Conservation (phyloP, 1,140 invertebrate species). For the Scaptodrosophila lebanonensis region DNA sequence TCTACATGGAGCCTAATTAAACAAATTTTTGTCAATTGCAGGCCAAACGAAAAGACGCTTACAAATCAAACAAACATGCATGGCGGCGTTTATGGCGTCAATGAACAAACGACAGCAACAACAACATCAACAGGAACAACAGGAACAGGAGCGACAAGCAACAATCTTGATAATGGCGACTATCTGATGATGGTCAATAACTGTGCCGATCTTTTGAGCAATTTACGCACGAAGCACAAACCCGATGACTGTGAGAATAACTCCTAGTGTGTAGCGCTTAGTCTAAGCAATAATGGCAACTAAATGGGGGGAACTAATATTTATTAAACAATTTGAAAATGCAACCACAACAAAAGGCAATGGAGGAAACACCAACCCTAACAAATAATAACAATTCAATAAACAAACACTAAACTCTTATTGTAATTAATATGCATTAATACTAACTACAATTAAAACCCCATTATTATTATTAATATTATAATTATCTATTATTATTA, state of each 20-base stretch:
- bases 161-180: slow-evolving; percentile 72
- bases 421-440: slow-evolving; percentile 57
- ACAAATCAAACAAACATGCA: slow-evolving; percentile 12
- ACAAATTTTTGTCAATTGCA: slow-evolving; percentile 12
- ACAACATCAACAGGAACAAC: too few relatives aligned
- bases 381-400: slow-evolving; percentile 29
- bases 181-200: slow-evolving; percentile 77
- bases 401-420: slow-evolving; percentile 40
- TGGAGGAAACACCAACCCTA: slow-evolving; percentile 7
- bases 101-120: too few relatives aligned
- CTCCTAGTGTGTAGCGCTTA: slow-evolving; percentile 75
- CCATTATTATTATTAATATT: slow-evolving; percentile 31
- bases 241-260: slow-evolving; percentile 77
- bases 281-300: slow-evolving; percentile 38
- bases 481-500: slow-evolving; percentile 36
- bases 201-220: slow-evolving; percentile 76
- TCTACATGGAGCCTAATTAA: too few relatives aligned
- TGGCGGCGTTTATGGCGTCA: not conserved
- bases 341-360: slow-evolving; percentile 17
- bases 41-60: slow-evolving; percentile 51
- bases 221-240: slow-evolving; percentile 77
- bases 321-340: slow-evolving; percentile 44
- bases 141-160: slow-evolving; percentile 2
- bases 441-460: slow-evolving; percentile 1
- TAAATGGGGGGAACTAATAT: slow-evolving; percentile 45